Evolutionary conservation across 2,113 vertebrate species (phyloP).

Genomic region (Amazona vittata): DNA sequence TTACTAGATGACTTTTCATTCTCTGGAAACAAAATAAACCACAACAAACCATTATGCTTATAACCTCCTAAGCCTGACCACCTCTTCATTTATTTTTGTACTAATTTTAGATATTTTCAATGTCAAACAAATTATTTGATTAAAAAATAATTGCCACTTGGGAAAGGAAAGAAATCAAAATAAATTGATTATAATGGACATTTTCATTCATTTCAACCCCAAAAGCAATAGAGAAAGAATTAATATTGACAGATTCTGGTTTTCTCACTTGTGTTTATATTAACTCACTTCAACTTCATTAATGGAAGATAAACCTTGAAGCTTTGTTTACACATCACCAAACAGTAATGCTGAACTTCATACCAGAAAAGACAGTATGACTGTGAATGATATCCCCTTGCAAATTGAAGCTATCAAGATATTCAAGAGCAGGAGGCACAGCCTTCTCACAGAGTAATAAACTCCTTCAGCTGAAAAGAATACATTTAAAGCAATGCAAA

Average conservation of each 20-base stretch:
- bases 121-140: neutral
- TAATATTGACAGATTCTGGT: neutral
- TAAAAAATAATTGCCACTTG: neutral
- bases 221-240: neutral
- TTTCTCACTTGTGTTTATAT: neutral
- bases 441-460: neutral
- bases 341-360: neutral
- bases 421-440: neutral
- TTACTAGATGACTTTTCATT: neutral
- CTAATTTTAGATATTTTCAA: neutral
- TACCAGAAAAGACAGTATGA: neutral
- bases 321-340: neutral
- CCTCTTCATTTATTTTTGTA: neutral
- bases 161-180: neutral
- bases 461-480: neutral
- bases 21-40: neutral
- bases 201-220: neutral
- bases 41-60: neutral
- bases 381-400: neutral
- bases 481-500: neutral
- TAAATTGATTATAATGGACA: neutral
- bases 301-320: neutral
- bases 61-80: neutral
- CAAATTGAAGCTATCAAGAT: neutral
- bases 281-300: conserved; percentile 6